phyloP scores from a whole-genome alignment of 2,797 vertebrate species.

The Helarctos malayanus region DNA sequence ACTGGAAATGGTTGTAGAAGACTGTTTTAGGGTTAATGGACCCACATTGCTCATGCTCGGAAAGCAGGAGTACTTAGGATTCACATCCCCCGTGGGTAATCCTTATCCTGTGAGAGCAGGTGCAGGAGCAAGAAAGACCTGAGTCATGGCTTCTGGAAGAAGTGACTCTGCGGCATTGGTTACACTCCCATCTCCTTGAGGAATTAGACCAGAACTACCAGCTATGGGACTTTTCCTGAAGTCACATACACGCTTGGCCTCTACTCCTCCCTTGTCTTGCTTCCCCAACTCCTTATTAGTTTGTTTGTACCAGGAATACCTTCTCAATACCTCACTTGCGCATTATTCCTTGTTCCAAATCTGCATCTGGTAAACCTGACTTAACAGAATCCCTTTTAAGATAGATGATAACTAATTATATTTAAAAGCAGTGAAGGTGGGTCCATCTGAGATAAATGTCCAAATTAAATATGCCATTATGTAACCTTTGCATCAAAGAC shows the following conservation, averaged over 20 bases:
- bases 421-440: background rate
- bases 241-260: background rate
- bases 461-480: background rate
- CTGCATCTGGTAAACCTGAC: background rate
- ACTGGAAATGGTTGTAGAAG: background rate
- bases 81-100: fast-evolving
- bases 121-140: background rate
- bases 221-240: background rate
- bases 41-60: fast-evolving
- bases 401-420: background rate
- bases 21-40: background rate
- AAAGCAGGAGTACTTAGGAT: background rate
- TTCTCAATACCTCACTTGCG: background rate
- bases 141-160: background rate
- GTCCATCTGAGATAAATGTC: background rate
- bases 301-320: background rate
- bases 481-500: background rate
- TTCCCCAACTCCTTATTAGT: background rate
- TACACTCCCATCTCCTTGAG: background rate
- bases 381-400: background rate
- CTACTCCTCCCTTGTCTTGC: background rate
- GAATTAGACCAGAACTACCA: too few relatives aligned
- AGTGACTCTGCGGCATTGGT: too few relatives aligned
- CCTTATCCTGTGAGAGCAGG: background rate
- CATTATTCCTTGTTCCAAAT: background rate